These are phyloP conservation scores for Punctoribates punctum DNA, from an alignment of 2,888 invertebrate genomes.

Conservation along the genomic window DNA sequence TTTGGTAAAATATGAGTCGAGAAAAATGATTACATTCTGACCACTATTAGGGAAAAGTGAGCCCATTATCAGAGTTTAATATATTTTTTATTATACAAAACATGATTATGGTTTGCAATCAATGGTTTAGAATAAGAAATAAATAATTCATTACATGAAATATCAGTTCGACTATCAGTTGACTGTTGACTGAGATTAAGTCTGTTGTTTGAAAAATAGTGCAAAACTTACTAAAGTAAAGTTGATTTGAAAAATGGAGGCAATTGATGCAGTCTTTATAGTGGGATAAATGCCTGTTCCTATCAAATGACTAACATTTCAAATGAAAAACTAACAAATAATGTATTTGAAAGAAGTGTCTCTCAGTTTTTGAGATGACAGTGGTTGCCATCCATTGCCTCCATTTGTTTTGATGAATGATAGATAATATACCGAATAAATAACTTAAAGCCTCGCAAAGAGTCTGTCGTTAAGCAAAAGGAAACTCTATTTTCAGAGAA, in stretches of 20 bases:
- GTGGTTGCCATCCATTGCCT: neutral
- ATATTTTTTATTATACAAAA: neutral
- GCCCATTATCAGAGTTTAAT: slow-evolving; percentile 11
- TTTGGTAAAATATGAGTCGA: too few relatives aligned
- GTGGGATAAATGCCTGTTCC: neutral
- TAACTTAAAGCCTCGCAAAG: neutral
- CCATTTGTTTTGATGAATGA: slow-evolving; percentile 19
- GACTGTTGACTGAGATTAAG: neutral
- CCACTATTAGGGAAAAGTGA: too few relatives aligned
- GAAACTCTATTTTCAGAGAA: neutral
- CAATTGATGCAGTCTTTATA: neutral
- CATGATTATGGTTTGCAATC: neutral
- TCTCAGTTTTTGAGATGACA: neutral
- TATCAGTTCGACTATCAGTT: neutral
- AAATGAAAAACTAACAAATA: slow-evolving; percentile 15
- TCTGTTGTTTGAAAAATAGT: slow-evolving; percentile 4
- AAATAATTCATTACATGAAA: slow-evolving; percentile 24
- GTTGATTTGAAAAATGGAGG: slow-evolving; percentile 10
- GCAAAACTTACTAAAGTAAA: neutral
- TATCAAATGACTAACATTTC: slow-evolving; percentile 13
- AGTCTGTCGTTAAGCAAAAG: neutral
- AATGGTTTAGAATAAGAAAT: slow-evolving; percentile 4
- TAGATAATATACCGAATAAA: slow-evolving; percentile 16
- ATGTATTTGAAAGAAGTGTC: slow-evolving; percentile 23
- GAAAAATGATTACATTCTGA: too few relatives aligned